Evolutionary conservation across 2,113 vertebrate genomes (phyloP), one percentile per base, ranked within the genome.

Genomic region (Nesoenas mayeri): DNA sequence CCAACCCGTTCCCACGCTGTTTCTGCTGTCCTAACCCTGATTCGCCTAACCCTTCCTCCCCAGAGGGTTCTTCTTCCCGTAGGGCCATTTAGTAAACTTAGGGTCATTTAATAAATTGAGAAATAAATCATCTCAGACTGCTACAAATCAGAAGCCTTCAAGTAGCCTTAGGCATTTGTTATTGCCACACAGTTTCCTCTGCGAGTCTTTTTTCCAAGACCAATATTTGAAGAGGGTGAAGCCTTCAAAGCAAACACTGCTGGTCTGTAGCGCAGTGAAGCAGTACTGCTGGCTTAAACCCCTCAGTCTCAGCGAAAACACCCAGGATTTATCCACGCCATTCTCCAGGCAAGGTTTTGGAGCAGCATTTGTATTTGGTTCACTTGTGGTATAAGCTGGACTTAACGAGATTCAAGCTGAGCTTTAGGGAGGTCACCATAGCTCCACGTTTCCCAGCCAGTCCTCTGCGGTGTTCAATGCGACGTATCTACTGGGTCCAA

Each of bases 251-350:
- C 31, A 56, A 40, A 22, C 20, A 18, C 8, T 8, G 16, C 29
- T 29, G 38, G 51, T 42, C 53, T 36, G 38, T 8, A 31, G 38
- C 4, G 0, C 0, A 3, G n/a, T 13, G 56, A 40, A 13, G 28
- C 5, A 8, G 42, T 24, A 5, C 32, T 29, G 22, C 74, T 29
- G 3, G 19, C 34, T 69, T 12, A 57, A 74, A 80, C 28, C 53
- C n/a, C 29, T 47, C n/a, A 2, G 1, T 22, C 38, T 14, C 21
- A 8, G 21, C 15, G 53, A 31, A 40, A 66, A 51, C 2, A 2
- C 12, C 22, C 21, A 2, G n/a, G 21, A 12, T 60, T 40, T 50
- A 34, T 44, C 67, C 18, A 25, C 40, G 12, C 12, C 5, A 7
- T 62, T 31, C 38, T 44, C 40, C 53, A 61, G 61, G 79, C 34